Conservation (phyloP, 2,113 vertebrate species). For the Xerus inauris region DNA sequence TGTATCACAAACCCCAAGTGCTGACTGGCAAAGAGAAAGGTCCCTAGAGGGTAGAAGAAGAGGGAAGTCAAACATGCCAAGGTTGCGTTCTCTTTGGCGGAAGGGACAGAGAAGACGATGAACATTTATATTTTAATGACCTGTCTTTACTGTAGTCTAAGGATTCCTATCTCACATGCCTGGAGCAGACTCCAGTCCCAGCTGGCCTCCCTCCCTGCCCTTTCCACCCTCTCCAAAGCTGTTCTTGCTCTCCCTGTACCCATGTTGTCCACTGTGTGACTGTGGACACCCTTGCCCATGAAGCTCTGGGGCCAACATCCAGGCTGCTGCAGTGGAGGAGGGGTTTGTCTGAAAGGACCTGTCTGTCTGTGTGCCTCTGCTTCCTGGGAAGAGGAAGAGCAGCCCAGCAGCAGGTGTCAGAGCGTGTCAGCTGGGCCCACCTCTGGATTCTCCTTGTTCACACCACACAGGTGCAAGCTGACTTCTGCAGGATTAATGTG, state of each 20-base stretch:
- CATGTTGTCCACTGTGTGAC: neutral
- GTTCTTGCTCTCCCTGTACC: neutral
- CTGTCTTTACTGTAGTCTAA: neutral
- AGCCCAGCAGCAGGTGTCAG: neutral
- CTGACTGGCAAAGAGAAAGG: conserved; percentile 15
- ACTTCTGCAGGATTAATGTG: neutral
- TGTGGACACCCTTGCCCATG: neutral
- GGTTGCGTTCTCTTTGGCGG: neutral
- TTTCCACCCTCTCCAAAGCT: neutral
- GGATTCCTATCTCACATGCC: neutral
- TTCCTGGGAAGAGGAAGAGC: neutral
- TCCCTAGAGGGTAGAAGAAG: neutral
- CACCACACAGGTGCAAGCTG: neutral
- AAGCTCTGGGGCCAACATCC: neutral
- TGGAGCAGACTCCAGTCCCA: neutral
- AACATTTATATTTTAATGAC: neutral
- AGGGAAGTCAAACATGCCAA: neutral
- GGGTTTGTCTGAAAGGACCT: neutral
- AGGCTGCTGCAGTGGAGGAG: neutral
- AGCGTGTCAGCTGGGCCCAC: neutral
- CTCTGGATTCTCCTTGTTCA: neutral
- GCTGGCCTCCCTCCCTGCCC: neutral
- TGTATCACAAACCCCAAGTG: neutral
- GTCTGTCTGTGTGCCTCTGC: neutral
- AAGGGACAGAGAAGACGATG: neutral